Conservation (phyloP, 2,888 invertebrate genomes). For the Netelia inedita region DNA sequence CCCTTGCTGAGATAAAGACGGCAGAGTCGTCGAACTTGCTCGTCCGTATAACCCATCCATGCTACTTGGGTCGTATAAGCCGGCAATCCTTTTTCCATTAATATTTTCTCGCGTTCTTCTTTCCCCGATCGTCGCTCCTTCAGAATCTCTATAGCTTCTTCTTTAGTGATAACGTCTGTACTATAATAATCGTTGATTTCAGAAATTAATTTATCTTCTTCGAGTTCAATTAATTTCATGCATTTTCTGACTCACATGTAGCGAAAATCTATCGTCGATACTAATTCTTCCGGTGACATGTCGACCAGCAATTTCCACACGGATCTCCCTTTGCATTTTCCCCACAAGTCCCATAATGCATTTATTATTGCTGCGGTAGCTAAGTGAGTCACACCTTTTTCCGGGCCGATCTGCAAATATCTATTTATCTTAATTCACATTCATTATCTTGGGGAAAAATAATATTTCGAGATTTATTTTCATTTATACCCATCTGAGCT, state of each 20-base stretch:
- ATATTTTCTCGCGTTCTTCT: constrained; percentile 88
- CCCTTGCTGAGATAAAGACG: constrained; percentile 91
- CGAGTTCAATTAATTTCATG: no score
- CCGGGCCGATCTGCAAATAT: constrained; percentile 91
- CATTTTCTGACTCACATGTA: constrained; percentile 85
- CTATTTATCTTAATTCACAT: neutral
- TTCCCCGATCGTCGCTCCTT: constrained; percentile 87
- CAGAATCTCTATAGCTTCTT: constrained; percentile 92
- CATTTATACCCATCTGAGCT: constrained; percentile 94
- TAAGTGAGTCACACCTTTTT: constrained; percentile 95
- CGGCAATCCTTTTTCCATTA: constrained; percentile 91
- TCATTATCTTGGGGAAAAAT: neutral
- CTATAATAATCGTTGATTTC: constrained; percentile 85
- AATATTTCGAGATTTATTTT: neutral
- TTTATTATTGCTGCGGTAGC: constrained; percentile 96
- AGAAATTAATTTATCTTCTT: neutral
- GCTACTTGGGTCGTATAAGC: constrained; percentile 96
- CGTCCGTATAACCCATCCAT: constrained; percentile 95
- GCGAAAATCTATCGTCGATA: constrained; percentile 95
- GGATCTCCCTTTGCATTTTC: constrained; percentile 92
- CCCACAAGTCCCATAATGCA: constrained; percentile 97
- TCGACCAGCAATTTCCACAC: constrained; percentile 94
- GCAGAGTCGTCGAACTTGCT: constrained; percentile 90
- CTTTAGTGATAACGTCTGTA: constrained; percentile 92
- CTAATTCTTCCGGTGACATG: constrained; percentile 93